phyloP scores from a whole-genome alignment of 2,888 invertebrate species.

The Tupiocoris notatus region DNA sequence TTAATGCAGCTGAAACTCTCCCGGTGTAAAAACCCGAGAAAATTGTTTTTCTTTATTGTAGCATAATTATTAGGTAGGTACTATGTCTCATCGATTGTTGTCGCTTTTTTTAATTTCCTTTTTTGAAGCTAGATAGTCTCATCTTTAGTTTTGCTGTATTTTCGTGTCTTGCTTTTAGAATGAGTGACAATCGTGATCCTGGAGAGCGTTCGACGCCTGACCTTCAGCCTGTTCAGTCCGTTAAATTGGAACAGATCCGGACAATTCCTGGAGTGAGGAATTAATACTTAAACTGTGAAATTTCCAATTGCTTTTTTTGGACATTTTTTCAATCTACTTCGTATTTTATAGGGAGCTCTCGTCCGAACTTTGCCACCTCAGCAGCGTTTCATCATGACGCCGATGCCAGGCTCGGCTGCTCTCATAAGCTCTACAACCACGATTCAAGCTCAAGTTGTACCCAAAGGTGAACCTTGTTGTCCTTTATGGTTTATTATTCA shows the following conservation, averaged over 20 bases:
- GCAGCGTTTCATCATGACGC: constrained; percentile 43
- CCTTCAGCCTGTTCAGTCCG: constrained; percentile 10
- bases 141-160: too few relatives aligned
- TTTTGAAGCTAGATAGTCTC: too few relatives aligned
- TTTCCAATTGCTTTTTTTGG: too few relatives aligned
- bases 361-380: constrained; percentile 43
- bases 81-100: too few relatives aligned
- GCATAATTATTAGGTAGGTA: too few relatives aligned
- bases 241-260: constrained; percentile 47
- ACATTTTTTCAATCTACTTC: too few relatives aligned
- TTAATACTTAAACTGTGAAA: too few relatives aligned
- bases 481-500: too few relatives aligned
- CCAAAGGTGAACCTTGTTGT: constrained; percentile 46
- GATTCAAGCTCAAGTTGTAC: constrained; percentile 45
- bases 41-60: too few relatives aligned
- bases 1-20: too few relatives aligned
- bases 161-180: not conserved
- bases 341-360: constrained; percentile 40
- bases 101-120: too few relatives aligned
- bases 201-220: constrained; percentile 5
- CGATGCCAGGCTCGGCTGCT: constrained; percentile 37
- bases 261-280: constrained; percentile 47
- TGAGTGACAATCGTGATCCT: constrained; percentile 30
- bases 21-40: too few relatives aligned
- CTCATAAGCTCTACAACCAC: constrained; percentile 44